Evolutionary conservation across 92 coral and sea anemone species (phyloP).

Genomic region (Zoanthus solanderi): DNA sequence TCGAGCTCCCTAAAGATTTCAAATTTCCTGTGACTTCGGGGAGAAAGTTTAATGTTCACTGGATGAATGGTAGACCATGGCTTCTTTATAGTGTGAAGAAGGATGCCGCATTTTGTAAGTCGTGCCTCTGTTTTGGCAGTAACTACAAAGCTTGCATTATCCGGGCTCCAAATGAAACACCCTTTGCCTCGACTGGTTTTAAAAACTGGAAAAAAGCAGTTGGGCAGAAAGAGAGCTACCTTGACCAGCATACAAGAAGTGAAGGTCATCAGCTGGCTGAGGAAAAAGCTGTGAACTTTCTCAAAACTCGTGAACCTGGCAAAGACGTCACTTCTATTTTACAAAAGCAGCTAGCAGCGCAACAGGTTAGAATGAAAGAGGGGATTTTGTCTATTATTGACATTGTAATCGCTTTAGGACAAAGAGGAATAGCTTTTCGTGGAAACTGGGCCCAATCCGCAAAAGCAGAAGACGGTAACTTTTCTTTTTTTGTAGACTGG

Average conservation of each 20-base stretch:
- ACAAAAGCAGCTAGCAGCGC: constrained; percentile 37
- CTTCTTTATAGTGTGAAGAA: constrained; percentile 14
- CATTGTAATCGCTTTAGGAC: constrained; percentile 53
- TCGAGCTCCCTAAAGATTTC: not conserved
- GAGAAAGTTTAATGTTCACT: constrained; percentile 45
- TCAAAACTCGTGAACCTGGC: constrained; percentile 59
- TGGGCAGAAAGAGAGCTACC: constrained; percentile 35
- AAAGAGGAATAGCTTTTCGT: constrained; percentile 48
- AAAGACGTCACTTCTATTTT: constrained; percentile 9
- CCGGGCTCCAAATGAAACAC: constrained; percentile 41
- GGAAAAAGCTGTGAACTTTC: constrained; percentile 53
- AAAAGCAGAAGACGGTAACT: constrained; percentile 53
- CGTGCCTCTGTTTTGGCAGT: constrained; percentile 21
- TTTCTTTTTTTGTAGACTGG: constrained; percentile 52
- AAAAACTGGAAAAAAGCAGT: constrained; percentile 51
- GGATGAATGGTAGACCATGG: constrained; percentile 44
- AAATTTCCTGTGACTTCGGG: constrained; percentile 40
- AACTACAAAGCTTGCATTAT: constrained; percentile 5
- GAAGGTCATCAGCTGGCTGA: constrained; percentile 40
- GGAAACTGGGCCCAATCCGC: constrained; percentile 56
- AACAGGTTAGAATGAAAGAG: constrained; percentile 28
- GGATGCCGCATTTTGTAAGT: constrained; percentile 22
- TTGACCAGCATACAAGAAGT: constrained; percentile 47
- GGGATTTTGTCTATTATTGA: constrained; percentile 52
- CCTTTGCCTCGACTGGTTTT: constrained; percentile 20